Conservation (phyloP, 2,113 vertebrate species). For the Oreochromis spilurus region DNA sequence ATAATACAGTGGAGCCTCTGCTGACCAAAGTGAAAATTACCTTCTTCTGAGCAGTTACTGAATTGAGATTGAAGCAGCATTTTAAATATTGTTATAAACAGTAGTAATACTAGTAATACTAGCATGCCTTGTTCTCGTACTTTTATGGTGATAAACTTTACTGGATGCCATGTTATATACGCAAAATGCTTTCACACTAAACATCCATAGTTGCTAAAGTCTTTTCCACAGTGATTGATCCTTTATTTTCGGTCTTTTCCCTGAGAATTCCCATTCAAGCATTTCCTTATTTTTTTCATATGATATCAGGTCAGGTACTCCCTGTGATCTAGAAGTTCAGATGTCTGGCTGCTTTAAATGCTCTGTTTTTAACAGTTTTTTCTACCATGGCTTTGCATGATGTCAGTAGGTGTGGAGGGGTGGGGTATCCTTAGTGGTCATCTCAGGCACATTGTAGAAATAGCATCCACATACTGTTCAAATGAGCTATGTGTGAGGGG, state of each 20-base stretch:
- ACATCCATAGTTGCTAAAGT: neutral
- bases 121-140: no score
- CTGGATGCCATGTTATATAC: neutral
- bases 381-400: neutral
- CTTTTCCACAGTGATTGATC: neutral
- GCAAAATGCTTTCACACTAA: neutral
- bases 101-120: neutral
- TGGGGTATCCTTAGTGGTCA: neutral
- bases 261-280: rapidly evolving
- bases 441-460: neutral
- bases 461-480: neutral
- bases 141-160: neutral
- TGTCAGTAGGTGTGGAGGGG: neutral
- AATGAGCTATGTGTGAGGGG: neutral
- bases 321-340: neutral
- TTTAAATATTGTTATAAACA: neutral
- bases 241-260: neutral
- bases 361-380: neutral
- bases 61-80: neutral
- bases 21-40: neutral
- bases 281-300: neutral
- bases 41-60: neutral
- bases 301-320: neutral
- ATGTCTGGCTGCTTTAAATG: neutral
- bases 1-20: neutral